phyloP scores from a whole-genome alignment of 2,797 vertebrate genomes.

The Labroides dimidiatus region DNA sequence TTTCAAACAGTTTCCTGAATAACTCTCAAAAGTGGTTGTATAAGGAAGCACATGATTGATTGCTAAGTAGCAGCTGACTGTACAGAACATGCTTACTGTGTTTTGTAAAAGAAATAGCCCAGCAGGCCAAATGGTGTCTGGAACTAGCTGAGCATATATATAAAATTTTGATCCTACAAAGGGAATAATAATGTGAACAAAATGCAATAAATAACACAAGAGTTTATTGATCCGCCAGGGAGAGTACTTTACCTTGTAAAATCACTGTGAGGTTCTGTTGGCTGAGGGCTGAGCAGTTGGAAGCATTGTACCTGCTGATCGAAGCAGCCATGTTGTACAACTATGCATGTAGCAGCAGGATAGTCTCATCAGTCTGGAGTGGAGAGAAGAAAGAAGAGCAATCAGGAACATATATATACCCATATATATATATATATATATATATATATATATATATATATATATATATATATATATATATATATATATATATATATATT shows the following conservation, averaged over 20 bases:
- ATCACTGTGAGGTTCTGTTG: conserved; percentile 20
- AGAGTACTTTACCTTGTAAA: conserved; percentile 11
- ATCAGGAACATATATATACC: conserved; percentile 8
- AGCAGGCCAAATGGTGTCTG: conserved; percentile 9
- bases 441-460: too few species aligned
- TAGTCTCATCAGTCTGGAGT: conserved; percentile 57
- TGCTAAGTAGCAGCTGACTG: conserved; percentile 32
- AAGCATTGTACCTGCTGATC: conserved; percentile 68
- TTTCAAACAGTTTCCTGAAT: conserved; percentile 24
- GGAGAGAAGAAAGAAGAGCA: conserved; percentile 20
- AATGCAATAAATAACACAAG: conserved; percentile 35
- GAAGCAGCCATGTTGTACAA: conserved; percentile 47
- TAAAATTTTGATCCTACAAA: conserved; percentile 22
- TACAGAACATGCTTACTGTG: conserved; percentile 19
- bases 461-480: too few species aligned
- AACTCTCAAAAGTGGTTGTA: conserved; percentile 1
- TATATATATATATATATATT: too few species aligned
- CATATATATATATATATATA: too few species aligned
- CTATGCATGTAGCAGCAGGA: conserved; percentile 39
- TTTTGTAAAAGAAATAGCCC: conserved; percentile 25
- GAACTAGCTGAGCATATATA: conserved; percentile 12
- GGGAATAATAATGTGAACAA: conserved; percentile 46
- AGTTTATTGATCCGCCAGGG: conserved; percentile 16
- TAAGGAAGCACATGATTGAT: conserved; percentile 3
- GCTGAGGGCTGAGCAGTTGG: conserved; percentile 18